These are phyloP conservation scores for Drosophila punjabiensis DNA, from an alignment of 1,140 invertebrate genomes.

Conservation along the genomic window DNA sequence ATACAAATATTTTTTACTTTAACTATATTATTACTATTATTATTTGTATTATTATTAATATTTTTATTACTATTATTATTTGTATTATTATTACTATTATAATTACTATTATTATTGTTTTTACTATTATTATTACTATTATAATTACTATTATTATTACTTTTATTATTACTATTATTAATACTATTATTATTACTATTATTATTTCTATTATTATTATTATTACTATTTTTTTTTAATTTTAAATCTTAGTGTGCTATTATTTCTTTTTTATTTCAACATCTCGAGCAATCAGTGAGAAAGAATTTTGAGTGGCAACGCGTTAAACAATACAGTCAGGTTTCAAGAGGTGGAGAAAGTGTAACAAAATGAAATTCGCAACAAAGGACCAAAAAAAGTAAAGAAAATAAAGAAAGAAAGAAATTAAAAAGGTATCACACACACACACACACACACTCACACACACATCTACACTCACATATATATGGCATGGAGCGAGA, in stretches of 20 bases:
- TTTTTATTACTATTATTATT: no score
- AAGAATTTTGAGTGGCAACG: constrained; percentile 65
- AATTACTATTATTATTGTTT: no score
- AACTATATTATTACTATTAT: no score
- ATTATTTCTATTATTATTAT: no score
- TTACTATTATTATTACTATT: no score
- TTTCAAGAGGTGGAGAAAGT: constrained; percentile 32
- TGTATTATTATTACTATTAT: neutral
- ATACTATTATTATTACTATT: no score
- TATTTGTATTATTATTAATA: no score
- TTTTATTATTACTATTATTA: no score
- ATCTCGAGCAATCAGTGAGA: constrained; percentile 60
- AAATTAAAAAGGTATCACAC: constrained; percentile 32
- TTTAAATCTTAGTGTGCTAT: neutral
- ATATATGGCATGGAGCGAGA: neutral
- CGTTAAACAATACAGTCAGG: constrained; percentile 56
- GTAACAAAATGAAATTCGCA: constrained; percentile 57
- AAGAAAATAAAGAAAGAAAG: constrained; percentile 15
- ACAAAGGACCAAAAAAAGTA: constrained; percentile 37
- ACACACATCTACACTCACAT: neutral
- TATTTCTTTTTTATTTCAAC: constrained; percentile 29
- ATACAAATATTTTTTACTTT: no score
- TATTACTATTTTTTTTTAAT: neutral
- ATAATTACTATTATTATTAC: no score
- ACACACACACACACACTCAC: constrained; percentile 15